Evolutionary conservation across 2,113 vertebrate species (phyloP), one percentile per base, ranked within the genome.

Genomic region (Clarias macrocephalus): DNA sequence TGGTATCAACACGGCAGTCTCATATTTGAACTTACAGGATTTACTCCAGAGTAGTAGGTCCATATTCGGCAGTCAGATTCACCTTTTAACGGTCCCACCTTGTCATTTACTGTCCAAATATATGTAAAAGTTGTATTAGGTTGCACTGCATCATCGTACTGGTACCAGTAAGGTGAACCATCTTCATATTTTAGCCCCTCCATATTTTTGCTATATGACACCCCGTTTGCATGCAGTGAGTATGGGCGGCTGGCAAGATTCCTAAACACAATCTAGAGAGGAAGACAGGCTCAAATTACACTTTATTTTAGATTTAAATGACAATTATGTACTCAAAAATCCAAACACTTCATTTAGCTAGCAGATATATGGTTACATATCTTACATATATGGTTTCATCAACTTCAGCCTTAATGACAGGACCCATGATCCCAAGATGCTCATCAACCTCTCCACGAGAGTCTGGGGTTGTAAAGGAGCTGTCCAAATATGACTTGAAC

Each of bases 21-120:
- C 13, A 13, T 6, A 82, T 48, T 54, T n/a, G 11, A 77, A 92
- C 96, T 95, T 94, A 99, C 98, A 91, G 95, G 92, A 92, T 97
- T 96, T 83, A 98, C 94, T 0, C 96, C 96, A 0, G 98, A 99
- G 87, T 99, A 99, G 92, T 99, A 99, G 85, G 96, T 92, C 98
- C 98, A 99, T 3, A 96, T 96, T 48, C 95, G 95, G 88, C 98
- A 99, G 85, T 93, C 83, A 68, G 95, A 95, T 75, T 96, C 96
- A 0, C 92, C 54, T 5, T 87, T 65, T 72, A 85, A 80, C 6
- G 97, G 98, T 6, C 96, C 98, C 0, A 96, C 95, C 23, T 87
- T 87, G 10, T 85, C 28, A 0, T 75, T 93, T 65, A 95, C 96
- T 0, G 95, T 96, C 98, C 98, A 99, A 0, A 98, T 93, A 0